These are phyloP conservation scores for Sisor rabdophorus DNA, from an alignment of 2,113 vertebrate species.

Conservation along the genomic window DNA sequence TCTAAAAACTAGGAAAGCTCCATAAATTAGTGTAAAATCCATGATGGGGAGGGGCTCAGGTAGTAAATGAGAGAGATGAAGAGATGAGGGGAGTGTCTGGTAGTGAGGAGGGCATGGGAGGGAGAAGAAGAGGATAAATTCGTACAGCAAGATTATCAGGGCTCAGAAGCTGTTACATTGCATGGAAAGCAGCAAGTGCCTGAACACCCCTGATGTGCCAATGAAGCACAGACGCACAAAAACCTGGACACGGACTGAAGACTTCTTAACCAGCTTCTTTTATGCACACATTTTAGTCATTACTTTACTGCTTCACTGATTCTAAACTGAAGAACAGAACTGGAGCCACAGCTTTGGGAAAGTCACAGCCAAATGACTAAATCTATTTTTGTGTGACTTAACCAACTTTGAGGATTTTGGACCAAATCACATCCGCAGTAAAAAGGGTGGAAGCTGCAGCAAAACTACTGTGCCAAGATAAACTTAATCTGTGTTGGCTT, in stretches of 20 bases:
- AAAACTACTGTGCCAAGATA: neutral
- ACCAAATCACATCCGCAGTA: neutral
- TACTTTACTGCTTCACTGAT: neutral
- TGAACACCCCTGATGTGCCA: conserved; percentile 39
- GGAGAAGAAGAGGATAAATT: conserved; percentile 46
- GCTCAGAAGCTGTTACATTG: conserved; percentile 40
- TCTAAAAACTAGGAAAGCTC: neutral
- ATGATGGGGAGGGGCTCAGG: conserved; percentile 27
- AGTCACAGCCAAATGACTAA: neutral
- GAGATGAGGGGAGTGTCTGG: conserved; percentile 25
- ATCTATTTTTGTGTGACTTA: neutral
- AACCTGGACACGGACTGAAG: conserved; percentile 34
- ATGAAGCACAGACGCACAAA: conserved; percentile 25
- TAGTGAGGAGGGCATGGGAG: conserved; percentile 39
- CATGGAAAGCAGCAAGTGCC: conserved; percentile 44
- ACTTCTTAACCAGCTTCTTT: conserved; percentile 25
- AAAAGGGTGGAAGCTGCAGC: neutral
- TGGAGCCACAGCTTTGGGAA: conserved; percentile 19
- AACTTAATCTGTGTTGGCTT: conserved; percentile 22
- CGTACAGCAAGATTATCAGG: conserved; percentile 46
- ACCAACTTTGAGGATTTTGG: conserved; percentile 29
- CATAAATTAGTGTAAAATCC: conserved; percentile 10
- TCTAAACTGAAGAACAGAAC: neutral
- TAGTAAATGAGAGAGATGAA: conserved; percentile 2
- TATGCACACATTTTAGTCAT: conserved; percentile 2